Percentiles rank a stretch among this genome's conserved stretches.
phyloP scores from a whole-genome alignment of 2,797 vertebrate genomes.

The Oreortyx pictus region DNA sequence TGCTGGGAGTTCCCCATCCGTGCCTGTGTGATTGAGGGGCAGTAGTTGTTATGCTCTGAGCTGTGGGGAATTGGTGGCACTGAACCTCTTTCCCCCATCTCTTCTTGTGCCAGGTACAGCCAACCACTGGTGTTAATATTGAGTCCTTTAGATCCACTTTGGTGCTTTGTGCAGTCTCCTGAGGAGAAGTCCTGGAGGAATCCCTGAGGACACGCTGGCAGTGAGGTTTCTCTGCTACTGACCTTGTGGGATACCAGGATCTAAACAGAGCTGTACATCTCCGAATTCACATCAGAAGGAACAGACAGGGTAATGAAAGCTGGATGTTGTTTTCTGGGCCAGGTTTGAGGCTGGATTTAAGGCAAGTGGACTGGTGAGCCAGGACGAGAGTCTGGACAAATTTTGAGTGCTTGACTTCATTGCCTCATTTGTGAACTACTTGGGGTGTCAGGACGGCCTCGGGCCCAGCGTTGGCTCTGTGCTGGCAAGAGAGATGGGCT shows the following conservation, averaged over 20 bases:
- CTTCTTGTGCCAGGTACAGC: neutral
- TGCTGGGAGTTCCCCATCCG: neutral
- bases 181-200: neutral
- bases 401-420: neutral
- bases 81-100: neutral
- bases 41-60: neutral
- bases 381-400: neutral
- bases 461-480: accelerated
- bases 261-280: neutral
- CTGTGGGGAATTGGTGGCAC: neutral
- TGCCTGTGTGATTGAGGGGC: too few species aligned
- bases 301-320: neutral
- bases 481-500: neutral
- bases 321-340: neutral
- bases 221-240: neutral
- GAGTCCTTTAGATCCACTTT: neutral
- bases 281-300: neutral
- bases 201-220: neutral
- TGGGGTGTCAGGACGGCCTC: neutral
- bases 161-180: neutral
- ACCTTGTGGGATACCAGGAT: neutral
- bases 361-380: neutral
- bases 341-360: neutral
- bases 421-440: neutral
- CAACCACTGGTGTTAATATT: neutral